These are phyloP conservation scores for Sinelater perroti DNA, from an alignment of 2,888 invertebrate species.

Conservation along the genomic window DNA sequence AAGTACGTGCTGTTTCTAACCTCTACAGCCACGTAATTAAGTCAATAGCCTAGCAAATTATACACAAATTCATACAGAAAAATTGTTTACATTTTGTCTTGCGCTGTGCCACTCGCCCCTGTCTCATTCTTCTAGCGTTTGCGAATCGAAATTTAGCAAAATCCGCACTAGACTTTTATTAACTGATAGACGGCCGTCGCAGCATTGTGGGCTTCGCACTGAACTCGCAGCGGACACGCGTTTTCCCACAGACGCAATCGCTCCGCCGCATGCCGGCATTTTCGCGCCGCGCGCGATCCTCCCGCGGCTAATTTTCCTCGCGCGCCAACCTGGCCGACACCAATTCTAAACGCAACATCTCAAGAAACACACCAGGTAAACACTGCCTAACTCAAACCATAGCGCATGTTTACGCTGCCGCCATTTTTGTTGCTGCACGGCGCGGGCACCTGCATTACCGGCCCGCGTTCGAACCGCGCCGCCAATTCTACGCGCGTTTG, in stretches of 20 bases:
- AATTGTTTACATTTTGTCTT: constrained; percentile 64
- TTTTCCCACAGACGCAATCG: constrained; percentile 46
- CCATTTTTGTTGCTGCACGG: constrained; percentile 52
- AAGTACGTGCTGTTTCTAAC: constrained; percentile 52
- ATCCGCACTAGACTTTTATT: constrained; percentile 52
- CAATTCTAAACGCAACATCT: constrained; percentile 55
- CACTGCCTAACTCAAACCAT: constrained; percentile 62
- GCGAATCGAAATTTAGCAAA: constrained; percentile 53
- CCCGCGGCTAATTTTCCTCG: constrained; percentile 38
- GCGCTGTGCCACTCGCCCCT: constrained; percentile 65
- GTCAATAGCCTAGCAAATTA: constrained; percentile 37
- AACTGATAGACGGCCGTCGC: constrained; percentile 49
- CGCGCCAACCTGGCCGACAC: constrained; percentile 41
- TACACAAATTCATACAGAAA: constrained; percentile 39
- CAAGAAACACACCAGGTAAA: constrained; percentile 63
- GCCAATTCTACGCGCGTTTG: constrained; percentile 32
- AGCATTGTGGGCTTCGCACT: constrained; percentile 48
- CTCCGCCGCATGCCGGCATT: constrained; percentile 48
- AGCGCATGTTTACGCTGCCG: constrained; percentile 60
- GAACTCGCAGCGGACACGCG: constrained; percentile 45
- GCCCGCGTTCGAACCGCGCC: constrained; percentile 41
- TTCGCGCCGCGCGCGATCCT: constrained; percentile 47
- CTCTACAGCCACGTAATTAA: constrained; percentile 47
- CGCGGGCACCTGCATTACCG: constrained; percentile 48
- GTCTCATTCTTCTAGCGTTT: constrained; percentile 63